Base-by-base conservation (phyloP, 1,140 invertebrate species). In the Harpegnathos saltator region DNA sequence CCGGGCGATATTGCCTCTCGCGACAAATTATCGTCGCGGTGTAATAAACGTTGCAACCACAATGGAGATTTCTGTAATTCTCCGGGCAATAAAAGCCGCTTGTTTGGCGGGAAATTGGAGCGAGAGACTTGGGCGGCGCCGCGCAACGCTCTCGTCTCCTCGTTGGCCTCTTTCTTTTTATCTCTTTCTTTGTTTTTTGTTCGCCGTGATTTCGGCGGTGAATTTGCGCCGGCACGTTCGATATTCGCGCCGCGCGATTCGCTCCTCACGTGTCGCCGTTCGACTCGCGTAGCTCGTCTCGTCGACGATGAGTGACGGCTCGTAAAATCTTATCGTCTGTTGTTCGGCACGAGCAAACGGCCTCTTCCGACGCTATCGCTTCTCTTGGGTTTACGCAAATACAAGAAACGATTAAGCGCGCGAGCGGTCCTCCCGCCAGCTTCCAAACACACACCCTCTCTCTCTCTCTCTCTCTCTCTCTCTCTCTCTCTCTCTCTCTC, bases 251-350 rank as follows among this genome's bases (percentile, higher is more conserved):
- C 58, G 22, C 33, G 19, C 50, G 24, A 29, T 52, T 68, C 29
- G 24, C 56, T n/a, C n/a, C n/a, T n/a, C 17, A 54, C 33, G 33
- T 33, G 59, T 65, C 22, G 59, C 52, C 22, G 54, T 58, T 77
- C 83, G 62, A 58, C 61, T 71, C 65, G 69, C 52, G 62, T 77
- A 75, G 62, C 77, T 85, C 72, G 77, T 84, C 85, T 85, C 48
- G 65, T 24, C 66, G 81, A 92, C 66, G 81, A 92, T 93, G 91
- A 92, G 82, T 92, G 92, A 92, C 90, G 88, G 87, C 89, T 83
- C 88, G 87, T 93, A 93, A 93, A 92, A 91, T 65, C 83, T 92
- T 93, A 93, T 93, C 92, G 84, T 82, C 52, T 78, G 63, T 89
- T 89, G 88, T 87, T 91, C 86, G 83, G 87, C 82, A 68, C 78